phyloP scores from a whole-genome alignment of 2,797 vertebrate genomes.

The Pristis pectinata region DNA sequence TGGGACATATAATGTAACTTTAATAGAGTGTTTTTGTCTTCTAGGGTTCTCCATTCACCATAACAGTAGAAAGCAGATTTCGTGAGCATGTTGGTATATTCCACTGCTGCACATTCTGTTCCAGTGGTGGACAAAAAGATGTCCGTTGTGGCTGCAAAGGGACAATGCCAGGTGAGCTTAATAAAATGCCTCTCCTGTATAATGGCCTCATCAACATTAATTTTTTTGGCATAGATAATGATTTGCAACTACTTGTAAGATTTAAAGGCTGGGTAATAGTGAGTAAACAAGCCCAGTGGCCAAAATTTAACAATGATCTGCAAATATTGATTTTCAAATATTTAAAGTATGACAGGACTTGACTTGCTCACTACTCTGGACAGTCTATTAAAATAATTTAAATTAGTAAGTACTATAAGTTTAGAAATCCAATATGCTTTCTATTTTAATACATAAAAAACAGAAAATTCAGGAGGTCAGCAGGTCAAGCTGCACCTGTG shows the following conservation, averaged over 20 bases:
- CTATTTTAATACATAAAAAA: no score
- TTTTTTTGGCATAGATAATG: background rate
- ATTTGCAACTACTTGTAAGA: background rate
- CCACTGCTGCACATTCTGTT: conserved; percentile 92
- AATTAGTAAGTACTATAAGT: no score
- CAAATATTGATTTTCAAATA: background rate
- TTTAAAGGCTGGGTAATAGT: background rate
- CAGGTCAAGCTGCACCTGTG: no score
- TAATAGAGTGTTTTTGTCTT: background rate
- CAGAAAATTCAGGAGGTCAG: no score
- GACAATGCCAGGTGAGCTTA: conserved; percentile 80
- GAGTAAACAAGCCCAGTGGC: background rate
- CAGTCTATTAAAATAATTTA: background rate
- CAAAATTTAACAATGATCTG: background rate
- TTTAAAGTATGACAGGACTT: background rate
- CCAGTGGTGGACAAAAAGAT: conserved; percentile 78
- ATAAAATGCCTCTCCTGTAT: background rate
- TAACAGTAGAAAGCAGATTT: conserved; percentile 66
- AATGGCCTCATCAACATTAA: background rate
- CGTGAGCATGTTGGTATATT: conserved; percentile 69
- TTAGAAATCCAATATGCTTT: no score
- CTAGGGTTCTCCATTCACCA: conserved; percentile 78
- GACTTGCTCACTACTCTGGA: background rate
- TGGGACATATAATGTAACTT: background rate
- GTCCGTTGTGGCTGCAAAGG: conserved; percentile 78